These are phyloP conservation scores for Engystomops pustulosus DNA, from an alignment of 2,113 vertebrate species.

Conservation along the genomic window DNA sequence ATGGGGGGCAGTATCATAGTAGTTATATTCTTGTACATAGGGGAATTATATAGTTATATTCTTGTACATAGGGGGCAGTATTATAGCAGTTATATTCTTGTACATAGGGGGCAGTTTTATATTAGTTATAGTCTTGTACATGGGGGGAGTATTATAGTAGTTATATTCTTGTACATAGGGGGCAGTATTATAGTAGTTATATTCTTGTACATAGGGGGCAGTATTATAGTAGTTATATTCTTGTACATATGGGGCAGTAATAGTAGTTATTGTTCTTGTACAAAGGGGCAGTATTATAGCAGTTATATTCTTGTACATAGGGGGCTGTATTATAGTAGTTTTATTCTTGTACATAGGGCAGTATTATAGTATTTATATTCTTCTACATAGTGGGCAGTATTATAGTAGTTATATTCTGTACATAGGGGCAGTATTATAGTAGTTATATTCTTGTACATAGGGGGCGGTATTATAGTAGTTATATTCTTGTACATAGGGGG, in stretches of 20 bases:
- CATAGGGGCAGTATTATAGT: slow-evolving; percentile 8
- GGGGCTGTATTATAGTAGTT: not conserved
- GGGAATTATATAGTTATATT: not conserved
- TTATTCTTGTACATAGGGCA: slow-evolving; percentile 2
- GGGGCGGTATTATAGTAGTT: not conserved
- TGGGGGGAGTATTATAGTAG: slow-evolving; percentile 4
- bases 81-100: slow-evolving; percentile 18
- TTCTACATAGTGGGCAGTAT: not conserved
- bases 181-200: slow-evolving; percentile 10
- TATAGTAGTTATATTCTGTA: slow-evolving; percentile 11
- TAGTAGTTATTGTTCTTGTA: slow-evolving; percentile 7
- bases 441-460: slow-evolving; percentile 5
- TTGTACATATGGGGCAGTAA: not conserved
- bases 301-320: slow-evolving; percentile 6
- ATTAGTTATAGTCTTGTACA: slow-evolving; percentile 14
- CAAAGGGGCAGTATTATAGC: not conserved
- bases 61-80: slow-evolving; percentile 1
- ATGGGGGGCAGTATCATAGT: not conserved
- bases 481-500: slow-evolving; percentile 2
- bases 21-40: slow-evolving; percentile 10
- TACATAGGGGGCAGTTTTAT: slow-evolving; percentile 1
- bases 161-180: slow-evolving; percentile 4
- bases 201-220: not conserved
- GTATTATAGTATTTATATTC: slow-evolving; percentile 10
- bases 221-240: slow-evolving; percentile 15